Evolutionary conservation across 2,888 invertebrate species (phyloP), one percentile per base, ranked within the genome.

Genomic region (Spodoptera exigua): DNA sequence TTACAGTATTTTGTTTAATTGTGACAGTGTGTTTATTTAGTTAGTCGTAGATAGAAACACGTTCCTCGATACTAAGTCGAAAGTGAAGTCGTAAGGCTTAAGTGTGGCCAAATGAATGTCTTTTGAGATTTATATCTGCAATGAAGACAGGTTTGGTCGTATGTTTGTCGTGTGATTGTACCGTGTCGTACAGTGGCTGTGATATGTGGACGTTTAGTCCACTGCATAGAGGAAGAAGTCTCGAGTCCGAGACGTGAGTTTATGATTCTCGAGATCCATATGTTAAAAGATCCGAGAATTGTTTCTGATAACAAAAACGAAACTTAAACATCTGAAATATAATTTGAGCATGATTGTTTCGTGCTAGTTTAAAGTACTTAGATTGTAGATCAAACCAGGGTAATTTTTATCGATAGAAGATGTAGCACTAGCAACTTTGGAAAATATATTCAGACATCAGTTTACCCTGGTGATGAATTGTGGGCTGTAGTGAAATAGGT

Each of bases 141-240:
- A 52, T 27, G 57, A 48, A 52, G 52, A 56, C 43, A 36, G 40
- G 59, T 61, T 76, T 75, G 75, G 61, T 65, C 55, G 60, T 74
- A 67, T 54, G 59, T 41, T 52, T 69, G 67, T 80, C 52, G 62
- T 79, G 74, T 78, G 68, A 68, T 70, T 67, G 79, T 83, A 87
- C 85, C 85, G 83, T 85, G 81, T 87, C 86, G 84, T 86, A 85
- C 80, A 87, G 85, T 87, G 91, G 89, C 90, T 91, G 92, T 92
- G 92, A 92, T 89, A 87, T 62, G 63, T 81, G 78, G 73, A 72
- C 57, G 17, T 52, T 21, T 51, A 64, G 55, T 74, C 72, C 68
- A 78, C 70, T 76, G 70, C 56, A 57, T 58, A 55, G 61, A 63
- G 65, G 63, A 70, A 65, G 58, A 58, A 61, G 70, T 79, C 75